Evolutionary conservation across 2,113 vertebrate species (phyloP).

Genomic region (Recurvirostra avosetta): DNA sequence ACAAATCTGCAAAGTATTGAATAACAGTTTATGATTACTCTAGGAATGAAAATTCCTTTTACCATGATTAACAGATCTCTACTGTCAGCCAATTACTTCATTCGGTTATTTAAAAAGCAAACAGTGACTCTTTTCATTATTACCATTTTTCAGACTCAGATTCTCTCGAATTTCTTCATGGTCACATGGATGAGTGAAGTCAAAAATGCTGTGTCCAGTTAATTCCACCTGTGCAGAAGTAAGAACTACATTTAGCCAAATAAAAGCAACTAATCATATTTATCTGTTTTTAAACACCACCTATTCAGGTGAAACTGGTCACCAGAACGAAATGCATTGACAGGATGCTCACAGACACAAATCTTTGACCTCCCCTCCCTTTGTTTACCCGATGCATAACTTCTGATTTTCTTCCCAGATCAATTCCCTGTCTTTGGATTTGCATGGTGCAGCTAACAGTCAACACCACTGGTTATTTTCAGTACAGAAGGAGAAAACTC

Average conservation of each 20-base stretch:
- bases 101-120: not conserved
- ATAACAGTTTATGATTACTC: not conserved
- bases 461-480: not conserved
- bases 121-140: not conserved
- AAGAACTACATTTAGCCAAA: not conserved
- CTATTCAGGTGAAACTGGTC: not conserved
- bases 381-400: not conserved
- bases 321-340: not conserved
- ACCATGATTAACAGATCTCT: not conserved
- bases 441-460: not conserved
- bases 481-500: not conserved
- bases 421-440: not conserved
- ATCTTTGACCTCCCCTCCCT: not conserved
- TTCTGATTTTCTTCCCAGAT: not conserved
- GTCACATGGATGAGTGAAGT: conserved; percentile 94
- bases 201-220: conserved; percentile 94
- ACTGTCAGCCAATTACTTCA: not conserved
- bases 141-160: conserved; percentile 85
- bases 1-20: not conserved
- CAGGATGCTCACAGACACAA: not conserved
- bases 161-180: conserved; percentile 92
- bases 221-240: conserved; percentile 84
- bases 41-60: not conserved
- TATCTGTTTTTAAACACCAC: not conserved
- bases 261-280: not conserved